phyloP scores from a whole-genome alignment of 2,113 vertebrate genomes.

The Petrocephalus microphthalmus region DNA sequence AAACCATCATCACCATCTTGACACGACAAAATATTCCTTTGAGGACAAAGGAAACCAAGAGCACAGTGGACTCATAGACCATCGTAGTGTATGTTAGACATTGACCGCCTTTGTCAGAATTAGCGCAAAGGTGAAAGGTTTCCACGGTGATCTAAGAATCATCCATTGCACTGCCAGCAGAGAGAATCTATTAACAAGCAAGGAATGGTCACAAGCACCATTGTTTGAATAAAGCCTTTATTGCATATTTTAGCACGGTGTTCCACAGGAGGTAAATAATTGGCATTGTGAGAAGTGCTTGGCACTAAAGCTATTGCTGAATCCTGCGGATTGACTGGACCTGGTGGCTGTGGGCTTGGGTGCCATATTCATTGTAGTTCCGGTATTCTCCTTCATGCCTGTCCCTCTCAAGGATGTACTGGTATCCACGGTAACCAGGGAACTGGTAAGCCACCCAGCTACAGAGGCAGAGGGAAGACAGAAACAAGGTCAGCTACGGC shows the following conservation, averaged over 20 bases:
- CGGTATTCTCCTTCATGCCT: slow-evolving; percentile 85
- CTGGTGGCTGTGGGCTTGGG: slow-evolving; percentile 90
- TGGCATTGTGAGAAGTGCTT: neutral
- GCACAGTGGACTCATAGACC: neutral
- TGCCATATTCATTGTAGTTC: slow-evolving; percentile 87
- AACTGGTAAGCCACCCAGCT: slow-evolving; percentile 97
- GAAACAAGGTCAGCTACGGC: neutral
- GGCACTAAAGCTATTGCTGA: slow-evolving; percentile 76
- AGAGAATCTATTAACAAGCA: slow-evolving; percentile 26
- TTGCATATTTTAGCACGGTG: slow-evolving; percentile 59
- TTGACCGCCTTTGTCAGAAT: neutral
- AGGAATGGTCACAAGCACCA: slow-evolving; percentile 45
- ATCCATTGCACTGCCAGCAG: neutral
- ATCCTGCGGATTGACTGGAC: slow-evolving; percentile 93
- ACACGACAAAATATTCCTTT: slow-evolving; percentile 1
- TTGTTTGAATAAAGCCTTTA: slow-evolving; percentile 63
- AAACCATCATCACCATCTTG: slow-evolving; percentile 23
- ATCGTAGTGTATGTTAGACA: neutral
- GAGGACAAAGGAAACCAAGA: neutral
- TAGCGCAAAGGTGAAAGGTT: neutral
- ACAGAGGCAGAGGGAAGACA: slow-evolving; percentile 29
- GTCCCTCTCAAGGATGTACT: slow-evolving; percentile 90
- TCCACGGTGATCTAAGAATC: neutral
- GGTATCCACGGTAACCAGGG: slow-evolving; percentile 93
- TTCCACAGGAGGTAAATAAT: slow-evolving; percentile 46